Conservation (phyloP, 23 tunicate genomes). For the Clavelina lepadiformis region DNA sequence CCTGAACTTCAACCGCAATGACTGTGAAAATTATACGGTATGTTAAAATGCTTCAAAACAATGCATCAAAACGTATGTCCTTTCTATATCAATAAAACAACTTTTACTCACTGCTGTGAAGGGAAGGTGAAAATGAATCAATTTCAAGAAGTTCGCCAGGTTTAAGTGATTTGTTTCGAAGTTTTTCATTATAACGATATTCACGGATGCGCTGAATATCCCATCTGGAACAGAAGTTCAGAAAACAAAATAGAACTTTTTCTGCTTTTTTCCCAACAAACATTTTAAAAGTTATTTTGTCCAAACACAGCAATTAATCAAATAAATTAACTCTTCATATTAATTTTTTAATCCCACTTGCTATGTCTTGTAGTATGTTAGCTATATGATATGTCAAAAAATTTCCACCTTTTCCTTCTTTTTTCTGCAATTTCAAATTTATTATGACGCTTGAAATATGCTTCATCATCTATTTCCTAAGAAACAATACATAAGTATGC, state of each 20-base stretch:
- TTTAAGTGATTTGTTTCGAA: constrained; percentile 50
- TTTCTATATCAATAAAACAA: too few species aligned
- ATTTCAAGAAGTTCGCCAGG: constrained; percentile 16
- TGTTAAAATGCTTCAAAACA: too few species aligned
- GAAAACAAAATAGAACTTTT: too few species aligned
- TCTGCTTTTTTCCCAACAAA: too few species aligned
- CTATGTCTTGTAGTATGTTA: too few species aligned
- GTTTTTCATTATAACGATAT: constrained; percentile 76
- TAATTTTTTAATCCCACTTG: too few species aligned
- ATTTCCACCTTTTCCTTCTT: constrained; percentile 1
- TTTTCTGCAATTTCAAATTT: constrained; percentile 65
- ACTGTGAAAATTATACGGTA: constrained; percentile 25
- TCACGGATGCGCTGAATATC: constrained; percentile 85
- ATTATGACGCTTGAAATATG: constrained; percentile 38
- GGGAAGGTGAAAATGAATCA: constrained; percentile 36
- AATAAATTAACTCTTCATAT: not conserved
- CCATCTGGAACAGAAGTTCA: constrained; percentile 46
- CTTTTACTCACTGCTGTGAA: too few species aligned
- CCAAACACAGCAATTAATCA: not conserved
- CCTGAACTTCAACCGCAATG: constrained; percentile 43
- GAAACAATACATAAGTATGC: not conserved
- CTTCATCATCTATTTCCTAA: constrained; percentile 42
- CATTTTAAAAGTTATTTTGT: too few species aligned
- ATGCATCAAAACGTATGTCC: too few species aligned
- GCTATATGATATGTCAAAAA: too few species aligned